Conservation (phyloP, 1,140 invertebrate species). For the Neotoxoptera formosana region DNA sequence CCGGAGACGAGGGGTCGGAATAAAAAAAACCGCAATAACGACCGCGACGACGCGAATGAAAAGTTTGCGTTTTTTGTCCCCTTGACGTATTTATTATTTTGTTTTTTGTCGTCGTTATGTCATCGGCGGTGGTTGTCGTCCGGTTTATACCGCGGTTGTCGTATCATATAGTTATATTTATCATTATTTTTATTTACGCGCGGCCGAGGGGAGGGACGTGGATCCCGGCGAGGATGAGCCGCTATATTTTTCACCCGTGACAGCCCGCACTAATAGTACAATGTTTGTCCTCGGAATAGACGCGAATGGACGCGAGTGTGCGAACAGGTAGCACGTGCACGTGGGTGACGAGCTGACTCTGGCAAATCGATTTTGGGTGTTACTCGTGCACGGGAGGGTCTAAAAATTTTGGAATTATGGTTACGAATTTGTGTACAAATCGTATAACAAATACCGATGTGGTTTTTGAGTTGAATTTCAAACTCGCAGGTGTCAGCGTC, state of each 20-base stretch:
- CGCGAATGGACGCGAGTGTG: too few species aligned
- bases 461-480: too few species aligned
- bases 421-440: too few species aligned
- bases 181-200: not conserved
- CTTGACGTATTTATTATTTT: conserved; percentile 12
- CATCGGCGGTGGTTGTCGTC: not conserved
- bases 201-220: not conserved
- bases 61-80: conserved; percentile 6
- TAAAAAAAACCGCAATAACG: not conserved
- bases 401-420: too few species aligned
- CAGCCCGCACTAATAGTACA: conserved; percentile 20
- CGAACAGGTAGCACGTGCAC: too few species aligned
- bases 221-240: not conserved
- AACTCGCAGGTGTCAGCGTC: too few species aligned
- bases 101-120: not conserved
- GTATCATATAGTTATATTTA: too few species aligned
- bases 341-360: too few species aligned
- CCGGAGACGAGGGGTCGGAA: not conserved
- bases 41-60: not conserved
- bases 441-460: too few species aligned
- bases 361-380: too few species aligned
- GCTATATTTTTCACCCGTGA: conserved; percentile 35
- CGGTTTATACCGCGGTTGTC: not conserved
- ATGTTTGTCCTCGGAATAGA: conserved; percentile 25
- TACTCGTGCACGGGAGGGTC: too few species aligned